These are phyloP conservation scores for Chloroclysta siterata DNA, from an alignment of 2,888 invertebrate species.

Conservation along the genomic window DNA sequence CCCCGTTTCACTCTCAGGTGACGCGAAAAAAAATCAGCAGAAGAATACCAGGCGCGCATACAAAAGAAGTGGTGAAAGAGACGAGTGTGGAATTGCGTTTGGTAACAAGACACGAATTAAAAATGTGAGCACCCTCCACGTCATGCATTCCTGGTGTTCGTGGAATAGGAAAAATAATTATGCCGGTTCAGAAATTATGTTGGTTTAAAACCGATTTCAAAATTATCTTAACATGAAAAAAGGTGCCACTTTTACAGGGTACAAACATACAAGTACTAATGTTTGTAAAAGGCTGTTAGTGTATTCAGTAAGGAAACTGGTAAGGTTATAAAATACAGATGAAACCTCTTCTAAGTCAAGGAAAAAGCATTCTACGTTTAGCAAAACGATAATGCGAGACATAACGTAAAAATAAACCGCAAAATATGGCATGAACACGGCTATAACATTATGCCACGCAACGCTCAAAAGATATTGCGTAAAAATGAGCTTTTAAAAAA, in stretches of 20 bases:
- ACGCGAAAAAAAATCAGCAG: constrained; percentile 62
- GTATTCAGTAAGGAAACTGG: background rate
- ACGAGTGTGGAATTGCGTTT: constrained; percentile 33
- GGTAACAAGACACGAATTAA: constrained; percentile 28
- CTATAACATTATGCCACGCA: constrained; percentile 42
- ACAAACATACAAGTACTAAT: no score
- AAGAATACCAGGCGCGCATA: constrained; percentile 62
- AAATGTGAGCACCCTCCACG: constrained; percentile 20
- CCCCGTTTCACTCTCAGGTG: constrained; percentile 59
- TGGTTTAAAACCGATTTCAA: background rate
- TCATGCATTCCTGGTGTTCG: constrained; percentile 22
- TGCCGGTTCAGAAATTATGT: constrained; percentile 13
- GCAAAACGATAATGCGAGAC: constrained; percentile 39
- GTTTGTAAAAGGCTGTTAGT: background rate
- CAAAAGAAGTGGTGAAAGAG: constrained; percentile 55
- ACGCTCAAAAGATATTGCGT: constrained; percentile 49
- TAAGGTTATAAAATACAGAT: constrained; percentile 4
- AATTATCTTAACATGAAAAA: no score
- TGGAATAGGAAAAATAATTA: constrained; percentile 19
- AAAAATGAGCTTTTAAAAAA: constrained; percentile 48
- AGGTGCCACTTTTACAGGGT: no score
- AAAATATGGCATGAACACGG: constrained; percentile 43
- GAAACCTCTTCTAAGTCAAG: constrained; percentile 21
- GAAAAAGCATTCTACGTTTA: constrained; percentile 37
- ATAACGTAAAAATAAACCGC: constrained; percentile 37